Evolutionary conservation across 2,797 vertebrate genomes (phyloP).

Genomic region (Pangasius krempfi): DNA sequence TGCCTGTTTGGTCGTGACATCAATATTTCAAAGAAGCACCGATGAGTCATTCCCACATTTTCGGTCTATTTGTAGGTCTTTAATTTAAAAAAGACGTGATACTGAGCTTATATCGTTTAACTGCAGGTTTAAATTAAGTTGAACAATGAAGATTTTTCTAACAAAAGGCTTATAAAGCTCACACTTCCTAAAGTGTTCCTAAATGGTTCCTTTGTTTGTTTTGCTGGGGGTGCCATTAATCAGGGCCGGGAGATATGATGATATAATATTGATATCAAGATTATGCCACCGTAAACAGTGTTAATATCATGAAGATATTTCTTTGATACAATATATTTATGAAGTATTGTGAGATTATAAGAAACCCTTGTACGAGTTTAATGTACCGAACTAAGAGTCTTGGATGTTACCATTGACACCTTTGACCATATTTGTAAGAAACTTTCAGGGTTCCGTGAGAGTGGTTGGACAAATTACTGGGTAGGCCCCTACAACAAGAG

Average conservation of each 20-base stretch:
- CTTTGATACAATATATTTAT: not conserved
- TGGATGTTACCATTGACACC: not conserved
- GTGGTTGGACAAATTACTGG: not conserved
- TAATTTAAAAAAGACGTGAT: not conserved
- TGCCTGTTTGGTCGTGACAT: not conserved
- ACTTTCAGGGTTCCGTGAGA: not conserved
- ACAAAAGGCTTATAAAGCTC: not conserved
- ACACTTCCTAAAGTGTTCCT: not conserved
- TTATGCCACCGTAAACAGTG: not conserved
- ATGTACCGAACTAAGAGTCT: not conserved
- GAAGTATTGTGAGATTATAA: not conserved
- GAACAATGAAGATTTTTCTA: not conserved
- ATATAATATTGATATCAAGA: not conserved
- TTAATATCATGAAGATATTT: not conserved
- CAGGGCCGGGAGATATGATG: not conserved
- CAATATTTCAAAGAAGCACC: constrained; percentile 1
- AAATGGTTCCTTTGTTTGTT: not conserved
- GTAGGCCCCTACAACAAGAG: not conserved
- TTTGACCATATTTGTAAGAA: not conserved
- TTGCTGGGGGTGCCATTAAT: not conserved
- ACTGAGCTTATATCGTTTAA: too few species aligned
- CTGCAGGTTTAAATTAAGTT: not conserved
- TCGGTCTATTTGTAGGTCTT: not conserved
- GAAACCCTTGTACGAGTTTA: not conserved
- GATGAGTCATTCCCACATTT: constrained; percentile 23